Percentiles rank a stretch among this genome's conserved stretches.
phyloP scores from a whole-genome alignment of 1,140 invertebrate genomes.

The Drosophila parvula region DNA sequence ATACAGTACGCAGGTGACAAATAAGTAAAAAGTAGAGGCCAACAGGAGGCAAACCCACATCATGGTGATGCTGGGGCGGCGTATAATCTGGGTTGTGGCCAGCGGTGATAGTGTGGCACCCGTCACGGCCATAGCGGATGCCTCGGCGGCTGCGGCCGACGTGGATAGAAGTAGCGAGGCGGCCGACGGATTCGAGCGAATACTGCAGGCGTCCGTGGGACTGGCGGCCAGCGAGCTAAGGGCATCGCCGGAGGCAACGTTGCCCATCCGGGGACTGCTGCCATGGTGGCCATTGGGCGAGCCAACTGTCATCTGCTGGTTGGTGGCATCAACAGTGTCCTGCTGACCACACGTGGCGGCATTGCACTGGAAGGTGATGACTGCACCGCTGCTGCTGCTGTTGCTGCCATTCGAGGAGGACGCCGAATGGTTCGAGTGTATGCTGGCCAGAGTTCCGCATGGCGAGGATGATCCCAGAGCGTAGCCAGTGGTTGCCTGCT shows the following conservation, averaged over 20 bases:
- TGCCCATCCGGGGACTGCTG: slow-evolving; percentile 65
- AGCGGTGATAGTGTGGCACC: slow-evolving; percentile 79
- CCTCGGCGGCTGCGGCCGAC: slow-evolving; percentile 72
- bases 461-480: slow-evolving; percentile 54
- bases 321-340: slow-evolving; percentile 55
- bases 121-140: slow-evolving; percentile 63
- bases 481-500: slow-evolving; percentile 14
- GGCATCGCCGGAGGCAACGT: slow-evolving; percentile 61
- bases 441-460: slow-evolving; percentile 75
- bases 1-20: slow-evolving; percentile 37
- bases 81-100: slow-evolving; percentile 81
- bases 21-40: slow-evolving; percentile 4
- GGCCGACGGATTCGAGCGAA: slow-evolving; percentile 83
- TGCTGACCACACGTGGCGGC: slow-evolving; percentile 25
- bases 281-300: slow-evolving; percentile 71
- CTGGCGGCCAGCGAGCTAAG: slow-evolving; percentile 80
- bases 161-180: slow-evolving; percentile 77
- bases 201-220: slow-evolving; percentile 81
- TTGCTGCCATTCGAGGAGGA: slow-evolving; percentile 76
- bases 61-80: slow-evolving; percentile 83
- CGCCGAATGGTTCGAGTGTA: slow-evolving; percentile 76
- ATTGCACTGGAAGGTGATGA: slow-evolving; percentile 75
- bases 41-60: slow-evolving; percentile 69
- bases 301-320: slow-evolving; percentile 56
- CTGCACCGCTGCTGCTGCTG: slow-evolving; percentile 75